These are phyloP conservation scores for Callipepla squamata DNA, from an alignment of 2,113 vertebrate genomes.

Conservation along the genomic window DNA sequence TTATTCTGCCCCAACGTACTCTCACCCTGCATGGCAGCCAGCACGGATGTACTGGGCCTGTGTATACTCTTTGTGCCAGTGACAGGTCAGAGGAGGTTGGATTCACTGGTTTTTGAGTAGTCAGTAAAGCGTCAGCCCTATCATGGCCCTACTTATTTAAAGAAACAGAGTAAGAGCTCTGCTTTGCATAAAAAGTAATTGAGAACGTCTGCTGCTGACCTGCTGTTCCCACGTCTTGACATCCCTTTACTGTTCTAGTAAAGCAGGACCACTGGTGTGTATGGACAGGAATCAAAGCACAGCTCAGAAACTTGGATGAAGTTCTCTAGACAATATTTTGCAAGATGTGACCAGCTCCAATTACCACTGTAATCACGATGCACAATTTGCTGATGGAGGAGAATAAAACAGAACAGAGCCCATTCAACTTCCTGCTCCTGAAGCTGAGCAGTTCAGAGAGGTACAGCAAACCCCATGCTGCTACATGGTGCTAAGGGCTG, in stretches of 20 bases:
- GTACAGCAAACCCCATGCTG: neutral
- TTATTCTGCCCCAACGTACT: neutral
- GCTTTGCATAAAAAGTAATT: neutral
- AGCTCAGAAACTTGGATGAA: neutral
- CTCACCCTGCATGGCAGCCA: neutral
- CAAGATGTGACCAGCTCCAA: neutral
- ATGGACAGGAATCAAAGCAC: neutral
- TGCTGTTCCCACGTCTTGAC: accelerated
- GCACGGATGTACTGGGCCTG: neutral
- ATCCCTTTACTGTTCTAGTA: neutral
- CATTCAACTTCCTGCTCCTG: neutral
- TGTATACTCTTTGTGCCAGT: neutral
- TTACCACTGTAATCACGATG: neutral
- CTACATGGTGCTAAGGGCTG: neutral
- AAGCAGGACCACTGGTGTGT: neutral
- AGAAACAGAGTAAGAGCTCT: neutral
- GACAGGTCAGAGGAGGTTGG: neutral
- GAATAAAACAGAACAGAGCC: neutral
- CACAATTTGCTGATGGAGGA: neutral
- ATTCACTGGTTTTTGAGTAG: neutral
- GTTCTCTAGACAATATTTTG: neutral
- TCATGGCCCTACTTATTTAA: neutral
- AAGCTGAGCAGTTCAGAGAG: neutral
- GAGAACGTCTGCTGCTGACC: neutral
- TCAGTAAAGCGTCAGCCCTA: neutral